These are phyloP conservation scores for Nothoprocta perdicaria DNA, from an alignment of 2,113 vertebrate species.

Conservation along the genomic window DNA sequence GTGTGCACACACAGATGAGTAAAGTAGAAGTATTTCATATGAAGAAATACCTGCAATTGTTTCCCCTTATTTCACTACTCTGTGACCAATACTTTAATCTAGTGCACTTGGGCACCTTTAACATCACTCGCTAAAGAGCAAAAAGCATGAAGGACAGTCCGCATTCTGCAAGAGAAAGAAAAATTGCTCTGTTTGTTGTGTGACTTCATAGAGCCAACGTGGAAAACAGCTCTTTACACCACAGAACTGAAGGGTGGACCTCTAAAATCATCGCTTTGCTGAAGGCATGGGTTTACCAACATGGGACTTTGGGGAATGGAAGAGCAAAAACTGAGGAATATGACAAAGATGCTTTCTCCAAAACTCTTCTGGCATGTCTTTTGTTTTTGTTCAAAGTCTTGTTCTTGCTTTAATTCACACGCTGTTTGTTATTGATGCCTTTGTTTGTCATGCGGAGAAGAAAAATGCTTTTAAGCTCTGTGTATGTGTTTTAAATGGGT, in stretches of 20 bases:
- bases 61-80: not conserved
- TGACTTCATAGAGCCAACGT: not conserved
- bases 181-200: not conserved
- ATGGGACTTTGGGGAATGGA: not conserved
- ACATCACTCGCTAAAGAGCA: not conserved
- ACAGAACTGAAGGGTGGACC: not conserved
- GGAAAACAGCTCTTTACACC: not conserved
- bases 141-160: not conserved
- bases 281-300: not conserved
- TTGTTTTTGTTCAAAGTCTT: not conserved
- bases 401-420: not conserved
- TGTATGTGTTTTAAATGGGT: not conserved
- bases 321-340: not conserved
- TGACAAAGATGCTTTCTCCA: not conserved
- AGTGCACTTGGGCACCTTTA: too few species aligned
- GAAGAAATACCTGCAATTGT: not conserved
- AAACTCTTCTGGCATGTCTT: not conserved
- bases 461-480: not conserved
- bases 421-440: slow-evolving; percentile 8
- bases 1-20: not conserved
- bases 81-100: not conserved
- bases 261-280: not conserved
- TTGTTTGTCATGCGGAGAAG: not conserved
- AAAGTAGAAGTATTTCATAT: not conserved
- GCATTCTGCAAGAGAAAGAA: not conserved